Base-by-base conservation (phyloP, 2,797 vertebrate genomes). In the Coendou prehensilis region DNA sequence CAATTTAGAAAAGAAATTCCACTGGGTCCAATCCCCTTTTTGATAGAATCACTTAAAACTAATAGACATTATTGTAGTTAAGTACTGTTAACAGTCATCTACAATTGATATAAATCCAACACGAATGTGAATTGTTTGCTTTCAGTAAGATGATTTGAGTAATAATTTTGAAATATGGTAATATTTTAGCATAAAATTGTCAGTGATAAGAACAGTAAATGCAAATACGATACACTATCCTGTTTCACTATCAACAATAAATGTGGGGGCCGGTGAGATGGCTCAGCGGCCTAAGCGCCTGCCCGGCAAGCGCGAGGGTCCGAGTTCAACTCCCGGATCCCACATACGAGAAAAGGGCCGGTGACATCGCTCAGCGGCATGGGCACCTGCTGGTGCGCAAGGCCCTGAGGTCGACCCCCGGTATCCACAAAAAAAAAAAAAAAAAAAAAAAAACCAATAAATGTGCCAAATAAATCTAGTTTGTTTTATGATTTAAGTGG, bases 151-250 rank as follows among this genome's bases (percentile, higher is more conserved):
- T 56, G 20, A 91, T 81, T 41, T 96, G 33, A 85, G 37, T 81
- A 79, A 79, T 10, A 91, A 93, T 85, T 89, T 82, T 89, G 69
- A 67, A 96, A 95, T 92, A 88, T 20, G 75, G 84, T 67, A 87
- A 28, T 88, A 91, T 61, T 96, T 94, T 20, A 47, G 15, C 4
- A 82, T 82, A 71, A 92, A 92, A 57, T 79, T 69, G 47, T 89
- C 30, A 57, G 59, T 64, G 28, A 89, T 75, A 86, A 47, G 89
- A 93, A 92, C 18, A 90, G 90, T 45, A 92, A 59, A 71, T 84
- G 79, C 63, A 47, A 69, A 37, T 64, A 64, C 30, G 87, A 54
- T 50, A 85, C n/a, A 80, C n/a, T 64, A 87, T 84, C 81, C 57
- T 87, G 17, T 45, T 87, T 37, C 59, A 75, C 50, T 59, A 67